Percentiles rank a stretch among this genome's conserved stretches.
phyloP scores from a whole-genome alignment of 2,113 vertebrate species.

The Hydrolagus affinis region DNA sequence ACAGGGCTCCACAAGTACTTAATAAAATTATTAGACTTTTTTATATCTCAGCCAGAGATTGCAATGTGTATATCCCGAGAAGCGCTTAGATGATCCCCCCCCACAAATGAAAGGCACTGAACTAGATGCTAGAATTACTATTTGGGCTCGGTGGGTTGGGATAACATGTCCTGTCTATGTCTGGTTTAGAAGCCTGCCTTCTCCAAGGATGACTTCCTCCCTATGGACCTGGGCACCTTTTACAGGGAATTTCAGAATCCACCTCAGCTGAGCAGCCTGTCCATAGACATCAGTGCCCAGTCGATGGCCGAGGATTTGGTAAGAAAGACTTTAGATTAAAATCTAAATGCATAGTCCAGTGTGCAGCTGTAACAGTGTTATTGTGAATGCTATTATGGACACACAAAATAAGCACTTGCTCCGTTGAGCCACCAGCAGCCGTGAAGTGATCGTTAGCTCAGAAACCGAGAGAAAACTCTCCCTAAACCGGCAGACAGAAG shows the following conservation, averaged over 20 bases:
- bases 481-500: not conserved
- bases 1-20: too few species aligned
- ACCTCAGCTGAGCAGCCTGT: constrained; percentile 88
- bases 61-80: not conserved
- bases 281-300: constrained; percentile 86
- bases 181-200: constrained; percentile 81
- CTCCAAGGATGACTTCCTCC: constrained; percentile 93
- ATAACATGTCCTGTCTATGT: constrained; percentile 17
- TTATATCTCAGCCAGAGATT: not conserved
- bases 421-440: too few species aligned
- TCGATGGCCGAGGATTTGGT: constrained; percentile 98
- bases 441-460: too few species aligned
- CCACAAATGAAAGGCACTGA: not conserved
- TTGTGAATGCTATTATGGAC: too few species aligned
- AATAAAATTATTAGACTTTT: too few species aligned
- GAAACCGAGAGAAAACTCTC: too few species aligned
- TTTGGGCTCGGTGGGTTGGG: not conserved
- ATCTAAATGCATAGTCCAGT: not conserved
- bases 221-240: constrained; percentile 95
- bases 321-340: constrained; percentile 41
- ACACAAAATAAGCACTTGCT: too few species aligned
- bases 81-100: not conserved
- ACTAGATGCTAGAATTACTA: not conserved
- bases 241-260: constrained; percentile 98
- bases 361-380: too few species aligned